Evolutionary conservation across 2,113 vertebrate genomes (phyloP).

Genomic region (Pteropus alecto): DNA sequence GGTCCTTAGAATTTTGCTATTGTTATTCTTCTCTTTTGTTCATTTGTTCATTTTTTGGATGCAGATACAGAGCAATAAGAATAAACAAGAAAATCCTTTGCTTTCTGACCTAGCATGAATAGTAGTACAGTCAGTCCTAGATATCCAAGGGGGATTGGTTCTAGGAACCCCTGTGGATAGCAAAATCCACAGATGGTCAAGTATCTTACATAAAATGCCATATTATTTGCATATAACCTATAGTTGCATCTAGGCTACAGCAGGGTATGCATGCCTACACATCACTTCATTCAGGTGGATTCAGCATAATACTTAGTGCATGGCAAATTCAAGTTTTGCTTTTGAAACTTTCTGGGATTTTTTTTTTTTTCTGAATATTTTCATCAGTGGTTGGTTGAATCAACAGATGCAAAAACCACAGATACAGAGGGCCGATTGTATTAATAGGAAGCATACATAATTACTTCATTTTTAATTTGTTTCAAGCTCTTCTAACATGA

Average conservation of each 20-base stretch:
- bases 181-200: neutral
- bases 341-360: neutral
- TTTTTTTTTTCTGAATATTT: neutral
- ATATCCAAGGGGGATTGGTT: neutral
- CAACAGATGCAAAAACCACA: neutral
- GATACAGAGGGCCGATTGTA: neutral
- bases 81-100: neutral
- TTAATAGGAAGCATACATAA: neutral
- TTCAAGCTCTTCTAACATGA: neutral
- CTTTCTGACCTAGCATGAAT: neutral
- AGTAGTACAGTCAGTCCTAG: neutral
- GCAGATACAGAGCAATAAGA: neutral
- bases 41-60: neutral
- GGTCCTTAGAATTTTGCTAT: neutral
- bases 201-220: no score
- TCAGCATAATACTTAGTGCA: neutral
- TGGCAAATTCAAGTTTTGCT: neutral
- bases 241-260: neutral
- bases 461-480: neutral
- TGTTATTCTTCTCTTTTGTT: neutral
- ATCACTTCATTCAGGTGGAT: neutral
- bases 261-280: neutral
- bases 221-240: neutral
- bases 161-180: neutral
- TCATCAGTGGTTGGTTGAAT: neutral